Base-by-base conservation (phyloP, 2,888 invertebrate species). In the Sesamia inferens region DNA sequence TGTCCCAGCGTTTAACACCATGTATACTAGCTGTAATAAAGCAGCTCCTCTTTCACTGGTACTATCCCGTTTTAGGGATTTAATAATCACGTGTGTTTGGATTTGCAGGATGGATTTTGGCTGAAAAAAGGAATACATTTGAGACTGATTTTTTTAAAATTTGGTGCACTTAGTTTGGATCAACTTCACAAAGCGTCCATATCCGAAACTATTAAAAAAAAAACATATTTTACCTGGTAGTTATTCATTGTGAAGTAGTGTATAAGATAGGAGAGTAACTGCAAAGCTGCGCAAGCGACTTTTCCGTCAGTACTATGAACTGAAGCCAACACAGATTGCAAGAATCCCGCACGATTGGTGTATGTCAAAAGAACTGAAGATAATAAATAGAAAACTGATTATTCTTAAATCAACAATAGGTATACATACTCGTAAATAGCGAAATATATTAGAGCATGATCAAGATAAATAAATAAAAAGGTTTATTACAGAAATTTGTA, bases 271-370 rank as follows among this genome's bases (percentile, higher is more conserved):
- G 93, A 92, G 0, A 96, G 93, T 10, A 96, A 81, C 48, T 94
- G 92, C 1, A 96, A 78, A 0, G 96, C 94, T 44, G 92, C 91
- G 79, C 95, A 94, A 0, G 95, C 93, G 13, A 95, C 94, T 42
- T 88, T 87, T 55, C 93, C 93, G 39, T 95, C 93, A 0, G 71
- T 59, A 55, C 93, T 93, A 68, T 89, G 88, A 0, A 91, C 87
- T 0, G 93, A 88, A 0, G 88, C 70, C 7, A 95, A 79, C 0
- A 94, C 95, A 16, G 89, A 85, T 19, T 90, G 87, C 2, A 96
- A 88, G 82, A 94, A 96, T 0, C 91, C 92, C 0, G 87, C 74
- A 0, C 95, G 94, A 71, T 92, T 93, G 31, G 91, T 91, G 67
- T 90, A 95, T 0, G 92, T 93, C 42, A 94, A 72, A 22, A 96